Conservation (phyloP, 2,113 vertebrate genomes). For the Leptodactylus fuscus region DNA sequence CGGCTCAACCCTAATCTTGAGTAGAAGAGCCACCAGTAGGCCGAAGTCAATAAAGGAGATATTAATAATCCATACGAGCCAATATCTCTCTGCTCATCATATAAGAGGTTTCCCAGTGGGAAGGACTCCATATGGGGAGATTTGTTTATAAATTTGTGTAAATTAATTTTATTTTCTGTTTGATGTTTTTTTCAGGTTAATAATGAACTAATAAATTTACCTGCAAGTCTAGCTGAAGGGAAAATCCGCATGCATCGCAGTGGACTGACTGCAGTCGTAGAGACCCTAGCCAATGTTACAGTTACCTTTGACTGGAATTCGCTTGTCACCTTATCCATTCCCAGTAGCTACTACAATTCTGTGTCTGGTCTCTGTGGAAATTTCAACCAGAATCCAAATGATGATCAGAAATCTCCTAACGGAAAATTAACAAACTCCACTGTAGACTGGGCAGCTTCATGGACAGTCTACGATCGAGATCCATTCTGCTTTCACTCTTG, state of each 20-base stretch:
- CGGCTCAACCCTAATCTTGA: too few relatives aligned
- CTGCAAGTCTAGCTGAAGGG: slow-evolving; percentile 61
- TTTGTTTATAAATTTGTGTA: too few relatives aligned
- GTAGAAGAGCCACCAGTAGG: too few relatives aligned
- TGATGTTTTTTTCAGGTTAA: slow-evolving; percentile 3
- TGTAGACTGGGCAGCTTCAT: slow-evolving; percentile 4
- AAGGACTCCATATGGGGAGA: too few relatives aligned
- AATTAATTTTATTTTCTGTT: too few relatives aligned
- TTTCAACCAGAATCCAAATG: slow-evolving; percentile 64
- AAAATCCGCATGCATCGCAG: slow-evolving; percentile 58
- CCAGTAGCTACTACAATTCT: slow-evolving; percentile 62
- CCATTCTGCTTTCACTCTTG: slow-evolving; percentile 19
- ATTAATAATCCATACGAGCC: not conserved
- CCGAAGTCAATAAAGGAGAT: too few relatives aligned
- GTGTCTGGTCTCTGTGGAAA: slow-evolving; percentile 73
- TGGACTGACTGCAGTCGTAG: slow-evolving; percentile 63
- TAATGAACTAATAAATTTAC: slow-evolving; percentile 38
- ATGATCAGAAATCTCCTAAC: not conserved
- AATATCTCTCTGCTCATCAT: not conserved
- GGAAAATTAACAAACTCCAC: not conserved
- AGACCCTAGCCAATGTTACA: slow-evolving; percentile 61
- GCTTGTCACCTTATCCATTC: slow-evolving; percentile 61
- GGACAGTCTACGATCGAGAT: slow-evolving; percentile 5
- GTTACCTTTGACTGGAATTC: slow-evolving; percentile 63
- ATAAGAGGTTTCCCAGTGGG: too few relatives aligned